Evolutionary conservation across 37 sponge, comb jelly and placozoan species (phyloP).

Genomic region (Aplysina aerophoba): DNA sequence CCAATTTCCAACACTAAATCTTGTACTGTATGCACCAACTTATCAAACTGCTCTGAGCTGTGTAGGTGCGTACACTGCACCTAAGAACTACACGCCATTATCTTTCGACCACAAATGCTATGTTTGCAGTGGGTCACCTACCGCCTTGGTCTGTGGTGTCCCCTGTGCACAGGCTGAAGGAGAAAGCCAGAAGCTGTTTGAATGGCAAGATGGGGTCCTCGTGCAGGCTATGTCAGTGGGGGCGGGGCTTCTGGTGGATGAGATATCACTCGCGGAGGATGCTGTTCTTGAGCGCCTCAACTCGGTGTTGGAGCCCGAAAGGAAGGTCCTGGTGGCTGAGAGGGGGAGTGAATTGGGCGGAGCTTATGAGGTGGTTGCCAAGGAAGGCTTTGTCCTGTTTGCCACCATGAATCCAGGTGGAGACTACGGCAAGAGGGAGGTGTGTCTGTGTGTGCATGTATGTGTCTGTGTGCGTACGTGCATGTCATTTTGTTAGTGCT

Average conservation of each 20-base stretch:
- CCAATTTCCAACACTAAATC: too few species aligned
- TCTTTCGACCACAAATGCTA: too few species aligned
- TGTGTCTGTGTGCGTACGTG: conserved; percentile 13
- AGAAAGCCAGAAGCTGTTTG: conserved; percentile 77
- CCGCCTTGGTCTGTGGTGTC: not conserved
- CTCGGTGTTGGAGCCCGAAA: conserved; percentile 94
- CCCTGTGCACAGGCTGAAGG: not conserved
- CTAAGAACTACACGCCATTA: too few species aligned
- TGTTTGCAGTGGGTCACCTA: too few species aligned
- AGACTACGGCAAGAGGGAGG: conserved; percentile 99
- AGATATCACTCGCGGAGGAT: conserved; percentile 99
- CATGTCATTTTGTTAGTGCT: not conserved
- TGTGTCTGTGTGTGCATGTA: conserved; percentile 30
- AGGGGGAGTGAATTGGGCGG: conserved; percentile 53
- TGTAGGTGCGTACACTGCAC: too few species aligned
- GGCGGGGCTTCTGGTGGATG: conserved; percentile 86
- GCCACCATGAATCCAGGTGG: conserved; percentile 99
- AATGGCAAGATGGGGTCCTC: conserved; percentile 95
- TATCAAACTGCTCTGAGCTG: too few species aligned
- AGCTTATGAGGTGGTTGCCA: conserved; percentile 75
- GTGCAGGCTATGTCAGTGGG: conserved; percentile 89
- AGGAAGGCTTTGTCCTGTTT: conserved; percentile 74
- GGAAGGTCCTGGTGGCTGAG: conserved; percentile 89
- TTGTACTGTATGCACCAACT: too few species aligned
- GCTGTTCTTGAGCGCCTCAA: conserved; percentile 97